Conservation (phyloP, 2,113 vertebrate species). For the Heloderma charlesbogerti region DNA sequence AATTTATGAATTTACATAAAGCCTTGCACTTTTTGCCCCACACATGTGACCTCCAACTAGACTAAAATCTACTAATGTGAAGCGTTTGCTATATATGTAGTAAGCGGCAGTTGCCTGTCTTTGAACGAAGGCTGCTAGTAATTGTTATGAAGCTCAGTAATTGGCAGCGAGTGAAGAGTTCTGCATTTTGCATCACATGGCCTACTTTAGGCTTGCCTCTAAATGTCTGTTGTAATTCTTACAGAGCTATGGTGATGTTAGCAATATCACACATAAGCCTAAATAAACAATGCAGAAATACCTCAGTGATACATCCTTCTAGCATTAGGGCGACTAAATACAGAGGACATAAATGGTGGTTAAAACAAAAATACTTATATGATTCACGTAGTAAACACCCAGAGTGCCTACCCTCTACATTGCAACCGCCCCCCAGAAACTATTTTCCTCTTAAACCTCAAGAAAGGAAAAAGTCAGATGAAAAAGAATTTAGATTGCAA, state of each 20-base stretch:
- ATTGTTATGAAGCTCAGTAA: constrained; percentile 18
- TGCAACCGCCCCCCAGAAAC: constrained; percentile 58
- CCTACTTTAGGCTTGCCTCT: neutral
- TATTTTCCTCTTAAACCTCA: constrained; percentile 48
- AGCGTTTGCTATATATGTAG: neutral
- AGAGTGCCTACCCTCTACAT: constrained; percentile 60
- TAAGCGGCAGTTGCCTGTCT: neutral
- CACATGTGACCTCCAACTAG: neutral
- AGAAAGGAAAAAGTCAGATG: constrained; percentile 45
- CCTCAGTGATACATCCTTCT: constrained; percentile 1
- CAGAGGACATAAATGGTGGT: constrained; percentile 45
- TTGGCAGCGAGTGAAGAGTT: neutral
- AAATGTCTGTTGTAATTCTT: constrained; percentile 1
- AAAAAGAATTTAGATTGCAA: constrained; percentile 19
- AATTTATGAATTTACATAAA: neutral
- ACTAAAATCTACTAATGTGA: neutral
- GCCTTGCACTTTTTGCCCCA: neutral
- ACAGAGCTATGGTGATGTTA: constrained; percentile 14
- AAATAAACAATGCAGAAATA: constrained; percentile 60
- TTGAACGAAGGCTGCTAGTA: constrained; percentile 12
- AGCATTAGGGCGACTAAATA: constrained; percentile 12
- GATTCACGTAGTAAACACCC: constrained; percentile 65
- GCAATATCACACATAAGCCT: constrained; percentile 24
- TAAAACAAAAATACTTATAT: constrained; percentile 57
- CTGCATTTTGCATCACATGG: constrained; percentile 34